These are phyloP conservation scores for Acanthoscelides obtectus DNA, from an alignment of 2,888 invertebrate genomes.

Conservation along the genomic window DNA sequence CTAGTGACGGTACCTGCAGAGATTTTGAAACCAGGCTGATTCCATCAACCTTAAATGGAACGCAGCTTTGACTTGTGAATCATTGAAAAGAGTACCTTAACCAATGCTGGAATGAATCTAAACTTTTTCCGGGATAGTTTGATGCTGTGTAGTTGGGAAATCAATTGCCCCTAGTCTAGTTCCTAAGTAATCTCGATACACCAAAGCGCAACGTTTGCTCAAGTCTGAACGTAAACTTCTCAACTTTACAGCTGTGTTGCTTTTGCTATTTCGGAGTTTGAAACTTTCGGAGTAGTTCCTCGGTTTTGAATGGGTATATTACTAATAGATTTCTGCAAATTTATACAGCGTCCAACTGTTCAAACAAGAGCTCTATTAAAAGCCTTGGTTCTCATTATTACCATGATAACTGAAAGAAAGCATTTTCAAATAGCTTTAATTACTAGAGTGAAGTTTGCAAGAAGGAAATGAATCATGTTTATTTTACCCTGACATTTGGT, in stretches of 20 bases:
- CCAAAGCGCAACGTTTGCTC: neutral
- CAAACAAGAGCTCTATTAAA: neutral
- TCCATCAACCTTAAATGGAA: no score
- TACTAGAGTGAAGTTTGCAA: neutral
- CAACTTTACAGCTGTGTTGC: neutral
- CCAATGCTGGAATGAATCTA: no score
- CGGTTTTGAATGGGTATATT: no score
- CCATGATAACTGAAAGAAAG: neutral
- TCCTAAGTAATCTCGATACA: neutral
- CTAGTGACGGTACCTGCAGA: no score
- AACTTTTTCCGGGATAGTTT: no score
- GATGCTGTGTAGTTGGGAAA: neutral
- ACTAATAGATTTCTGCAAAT: no score
- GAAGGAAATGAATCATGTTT: neutral
- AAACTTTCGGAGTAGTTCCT: neutral
- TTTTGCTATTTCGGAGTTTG: neutral
- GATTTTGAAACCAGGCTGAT: no score
- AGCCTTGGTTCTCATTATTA: neutral
- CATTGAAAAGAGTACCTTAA: no score
- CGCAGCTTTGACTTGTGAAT: no score
- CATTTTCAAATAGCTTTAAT: neutral
- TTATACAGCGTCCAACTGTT: neutral
- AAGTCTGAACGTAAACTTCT: neutral
- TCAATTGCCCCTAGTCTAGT: neutral
- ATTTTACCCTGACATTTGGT: no score